Base-by-base conservation (phyloP, 2,113 vertebrate species). In the Campylomormyrus numenius region DNA sequence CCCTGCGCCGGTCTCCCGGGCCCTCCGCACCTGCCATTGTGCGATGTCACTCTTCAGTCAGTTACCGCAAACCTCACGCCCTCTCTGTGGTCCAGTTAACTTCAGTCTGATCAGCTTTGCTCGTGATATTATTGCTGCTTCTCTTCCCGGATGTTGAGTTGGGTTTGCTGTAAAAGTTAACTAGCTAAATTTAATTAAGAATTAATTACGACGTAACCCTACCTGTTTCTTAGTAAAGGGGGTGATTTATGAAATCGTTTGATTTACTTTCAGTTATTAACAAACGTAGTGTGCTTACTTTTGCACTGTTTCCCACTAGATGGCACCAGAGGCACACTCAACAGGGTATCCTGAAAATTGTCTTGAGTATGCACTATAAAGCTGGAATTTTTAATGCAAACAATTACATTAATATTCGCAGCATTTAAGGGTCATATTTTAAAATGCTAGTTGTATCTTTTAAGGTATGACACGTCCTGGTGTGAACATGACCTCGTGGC, bases 311-410 rank as follows among this genome's bases (percentile, higher is more conserved):
- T 31, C 39, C 56, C 87, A 62, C 39, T 88, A 88, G 87, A 56
- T 88, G 56, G 87, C 87, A 66, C 56, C 87, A 88, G 56, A 58
- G 35, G 62, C 39, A 35, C 87, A 88, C 53, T 31, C 31, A 88
- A 88, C 31, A 21, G 53, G 19, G 17, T 49, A 31, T 50, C 19
- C 46, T 86, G 19, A 17, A 53, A 39, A 87, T 7, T 87, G n/a
- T 2, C 49, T 53, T 50, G 8, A 10, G 9, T 45, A 66, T 42
- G 24, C 35, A 7, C 39, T n/a, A 35, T 39, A 58, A 45, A 62
- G 89, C 48, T 58, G 74, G 46, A 39, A 80, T 80, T 42, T 80
- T 19, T 46, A 85, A n/a, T 46, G 35, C 35, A 35, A 83, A 46
- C 19, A 48, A 85, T 46, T 48, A 8, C 7, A 85, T 48, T 24